These are phyloP conservation scores for Drosophila novamexicana DNA, from an alignment of 1,140 invertebrate genomes.

Conservation along the genomic window DNA sequence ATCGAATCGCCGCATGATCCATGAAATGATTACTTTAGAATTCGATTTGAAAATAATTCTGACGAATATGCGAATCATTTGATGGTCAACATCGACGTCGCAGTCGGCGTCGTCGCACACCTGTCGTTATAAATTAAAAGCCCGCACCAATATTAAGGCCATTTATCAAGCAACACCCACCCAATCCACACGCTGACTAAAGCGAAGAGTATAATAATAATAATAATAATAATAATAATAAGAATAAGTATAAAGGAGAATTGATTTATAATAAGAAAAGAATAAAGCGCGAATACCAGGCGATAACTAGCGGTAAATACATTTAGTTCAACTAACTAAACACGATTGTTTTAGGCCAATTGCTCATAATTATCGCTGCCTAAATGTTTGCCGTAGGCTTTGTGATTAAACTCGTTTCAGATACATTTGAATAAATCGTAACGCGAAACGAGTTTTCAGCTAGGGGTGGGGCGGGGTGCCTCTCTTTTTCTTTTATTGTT, in stretches of 20 bases:
- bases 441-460: constrained; percentile 13
- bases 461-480: not conserved
- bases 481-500: not conserved
- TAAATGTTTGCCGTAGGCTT: constrained; percentile 32
- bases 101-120: constrained; percentile 40
- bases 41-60: constrained; percentile 21
- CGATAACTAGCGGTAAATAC: constrained; percentile 10
- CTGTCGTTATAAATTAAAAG: constrained; percentile 73
- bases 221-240: constrained; percentile 17
- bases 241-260: not conserved
- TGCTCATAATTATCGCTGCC: constrained; percentile 21
- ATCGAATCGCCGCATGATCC: constrained; percentile 11
- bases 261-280: constrained; percentile 50
- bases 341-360: not conserved
- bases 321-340: not conserved
- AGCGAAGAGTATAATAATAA: constrained; percentile 29
- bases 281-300: constrained; percentile 10
- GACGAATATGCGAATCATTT: constrained; percentile 33
- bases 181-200: constrained; percentile 30
- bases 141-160: constrained; percentile 39
- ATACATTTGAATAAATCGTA: constrained; percentile 29
- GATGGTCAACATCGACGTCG: constrained; percentile 16
- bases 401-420: constrained; percentile 57
- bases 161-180: constrained; percentile 58
- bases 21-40: constrained; percentile 22